phyloP scores from a whole-genome alignment of 2,888 invertebrate genomes.

The Acleris laterana region DNA sequence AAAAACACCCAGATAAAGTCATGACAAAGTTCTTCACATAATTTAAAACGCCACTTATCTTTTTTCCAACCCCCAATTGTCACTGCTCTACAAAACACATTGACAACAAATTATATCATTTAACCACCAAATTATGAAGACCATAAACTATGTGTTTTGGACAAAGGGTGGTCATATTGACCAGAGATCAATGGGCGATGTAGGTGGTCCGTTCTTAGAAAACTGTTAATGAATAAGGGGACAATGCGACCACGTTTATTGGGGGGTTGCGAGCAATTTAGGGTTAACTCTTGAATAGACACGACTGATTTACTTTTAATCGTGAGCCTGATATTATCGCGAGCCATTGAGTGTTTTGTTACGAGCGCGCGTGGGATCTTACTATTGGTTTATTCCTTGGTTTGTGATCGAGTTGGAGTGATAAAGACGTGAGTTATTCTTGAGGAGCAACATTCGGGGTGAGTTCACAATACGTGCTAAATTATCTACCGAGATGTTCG shows the following conservation, averaged over 20 bases:
- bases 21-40: slow-evolving; percentile 33
- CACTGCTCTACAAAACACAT: slow-evolving; percentile 49
- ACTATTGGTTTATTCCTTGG: slow-evolving; percentile 52
- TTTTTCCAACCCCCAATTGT: slow-evolving; percentile 32
- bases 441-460: background rate
- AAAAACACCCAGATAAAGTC: slow-evolving; percentile 25
- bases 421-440: slow-evolving; percentile 18
- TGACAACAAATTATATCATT: slow-evolving; percentile 71
- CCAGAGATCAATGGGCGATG: slow-evolving; percentile 70
- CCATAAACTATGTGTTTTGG: slow-evolving; percentile 50
- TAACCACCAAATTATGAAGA: slow-evolving; percentile 48
- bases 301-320: slow-evolving; percentile 77
- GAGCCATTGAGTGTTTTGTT: slow-evolving; percentile 71
- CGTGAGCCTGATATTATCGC: slow-evolving; percentile 75
- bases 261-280: slow-evolving; percentile 64
- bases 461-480: background rate
- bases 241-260: slow-evolving; percentile 58
- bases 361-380: slow-evolving; percentile 51
- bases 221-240: slow-evolving; percentile 59
- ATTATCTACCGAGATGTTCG: too few relatives aligned
- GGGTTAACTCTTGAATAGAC: slow-evolving; percentile 65
- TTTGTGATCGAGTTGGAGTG: slow-evolving; percentile 25
- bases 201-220: slow-evolving; percentile 78
- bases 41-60: slow-evolving; percentile 22
- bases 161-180: slow-evolving; percentile 56